A percentile compares a stretch with the other conserved stretches of the same genome.
These are phyloP conservation scores for Mythimna pallens DNA, from an alignment of 2,888 invertebrate species.

Conservation along the genomic window DNA sequence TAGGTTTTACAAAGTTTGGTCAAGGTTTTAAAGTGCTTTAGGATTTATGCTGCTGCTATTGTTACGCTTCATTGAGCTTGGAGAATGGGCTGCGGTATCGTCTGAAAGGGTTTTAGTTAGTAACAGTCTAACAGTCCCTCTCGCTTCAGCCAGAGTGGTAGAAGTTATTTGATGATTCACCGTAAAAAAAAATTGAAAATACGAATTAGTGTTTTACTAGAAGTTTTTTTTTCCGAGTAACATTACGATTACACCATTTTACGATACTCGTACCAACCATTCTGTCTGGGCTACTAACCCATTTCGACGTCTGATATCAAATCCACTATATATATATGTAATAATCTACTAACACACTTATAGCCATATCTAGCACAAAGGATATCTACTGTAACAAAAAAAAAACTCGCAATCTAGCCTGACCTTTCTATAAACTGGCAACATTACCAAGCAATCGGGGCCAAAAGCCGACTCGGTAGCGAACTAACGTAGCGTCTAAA, in stretches of 20 bases:
- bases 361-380: constrained; percentile 16
- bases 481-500: constrained; percentile 45
- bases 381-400: constrained; percentile 22
- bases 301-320: constrained; percentile 23
- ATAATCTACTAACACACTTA: no score
- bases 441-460: constrained; percentile 35
- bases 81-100: no score
- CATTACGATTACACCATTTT: neutral
- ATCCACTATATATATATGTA: no score
- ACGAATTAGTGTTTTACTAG: neutral
- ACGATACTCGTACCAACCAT: neutral
- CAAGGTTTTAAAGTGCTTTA: neutral
- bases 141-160: no score
- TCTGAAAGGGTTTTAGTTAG: no score
- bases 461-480: constrained; percentile 43
- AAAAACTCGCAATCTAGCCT: constrained; percentile 39
- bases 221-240: neutral
- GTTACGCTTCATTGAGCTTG: neutral
- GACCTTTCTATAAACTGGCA: constrained; percentile 19
- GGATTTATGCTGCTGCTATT: no score
- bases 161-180: no score
- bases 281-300: constrained; percentile 2
- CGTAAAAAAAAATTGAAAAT: neutral
- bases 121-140: no score
- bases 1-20: neutral